Conservation (phyloP, 2,888 invertebrate species). For the Chorisops tibialis region DNA sequence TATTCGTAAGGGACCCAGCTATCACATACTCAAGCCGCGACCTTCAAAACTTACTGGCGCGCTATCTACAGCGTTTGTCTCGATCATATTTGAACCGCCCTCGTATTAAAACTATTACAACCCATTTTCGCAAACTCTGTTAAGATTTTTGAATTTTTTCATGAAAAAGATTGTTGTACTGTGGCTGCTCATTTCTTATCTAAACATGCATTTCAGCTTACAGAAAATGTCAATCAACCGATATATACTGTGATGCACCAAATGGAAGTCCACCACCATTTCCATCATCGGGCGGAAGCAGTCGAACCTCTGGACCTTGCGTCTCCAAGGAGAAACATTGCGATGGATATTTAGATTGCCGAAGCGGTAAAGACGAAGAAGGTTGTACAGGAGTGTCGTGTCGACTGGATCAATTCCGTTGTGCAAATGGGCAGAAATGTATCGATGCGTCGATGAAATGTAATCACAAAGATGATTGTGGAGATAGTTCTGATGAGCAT, state of each 20-base stretch:
- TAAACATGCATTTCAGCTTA: constrained; percentile 71
- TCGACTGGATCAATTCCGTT: constrained; percentile 80
- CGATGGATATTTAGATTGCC: constrained; percentile 86
- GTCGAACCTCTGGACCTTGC: constrained; percentile 68
- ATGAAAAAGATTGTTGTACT: no score
- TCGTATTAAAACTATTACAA: no score
- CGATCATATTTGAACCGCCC: no score
- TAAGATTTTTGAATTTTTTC: no score
- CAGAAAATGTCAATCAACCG: constrained; percentile 80
- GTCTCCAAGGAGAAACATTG: constrained; percentile 85
- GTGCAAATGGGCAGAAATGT: constrained; percentile 76
- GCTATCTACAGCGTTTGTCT: no score
- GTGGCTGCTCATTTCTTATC: no score
- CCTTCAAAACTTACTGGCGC: no score
- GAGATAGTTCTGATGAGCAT: constrained; percentile 85
- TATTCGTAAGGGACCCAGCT: no score
- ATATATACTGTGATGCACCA: constrained; percentile 79
- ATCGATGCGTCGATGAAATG: constrained; percentile 74
- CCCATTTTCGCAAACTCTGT: no score
- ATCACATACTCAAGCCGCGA: no score
- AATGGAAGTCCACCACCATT: constrained; percentile 57
- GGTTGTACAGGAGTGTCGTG: constrained; percentile 70
- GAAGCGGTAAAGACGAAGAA: constrained; percentile 77
- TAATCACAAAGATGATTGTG: constrained; percentile 88
- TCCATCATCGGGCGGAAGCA: constrained; percentile 39